Base-by-base conservation (phyloP, 2,888 invertebrate genomes). In the Andrena marginata region DNA sequence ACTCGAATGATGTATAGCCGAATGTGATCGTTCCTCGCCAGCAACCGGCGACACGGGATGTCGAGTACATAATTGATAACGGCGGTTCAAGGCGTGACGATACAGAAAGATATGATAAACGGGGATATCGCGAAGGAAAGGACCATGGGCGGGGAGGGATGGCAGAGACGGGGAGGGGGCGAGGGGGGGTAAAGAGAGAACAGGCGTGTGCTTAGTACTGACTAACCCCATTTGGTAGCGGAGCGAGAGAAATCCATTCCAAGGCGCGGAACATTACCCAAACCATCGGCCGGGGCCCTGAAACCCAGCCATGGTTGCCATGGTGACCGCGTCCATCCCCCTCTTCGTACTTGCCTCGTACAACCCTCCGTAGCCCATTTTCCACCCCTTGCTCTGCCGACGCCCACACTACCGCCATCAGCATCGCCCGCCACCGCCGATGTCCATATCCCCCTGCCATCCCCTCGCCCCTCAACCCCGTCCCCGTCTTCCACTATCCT, bases 251-350 rank as follows among this genome's bases (percentile, higher is more conserved):
- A 91, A 91, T 92, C 90, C 90, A 90, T 91, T 89, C 87, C 89
- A 91, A 91, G 91, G 90, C 89, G 89, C 90, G 90, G 86, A 91
- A 92, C 90, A 91, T 92, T 90, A 91, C 90, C 89, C 90, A 86
- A 91, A 90, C 90, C 89, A 88, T 89, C 88, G 85, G 87, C 81
- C 85, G 84, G 85, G 84, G 89, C 90, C 89, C 89, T 90, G 89
- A 91, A 91, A 90, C 91, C 91, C 92, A 92, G 92, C 92, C 91
- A 91, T 86, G 92, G 92, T 92, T 92, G 89, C 91, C 91, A 92
- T 92, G 91, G 91, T 89, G 91, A 89, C 91, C 89, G 92, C 92
- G 92, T 92, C 92, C 92, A 91, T 91, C 90, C 91, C 91, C 89
- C 88, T 85, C 85, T 70, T 77, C 83, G 63, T 73, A 70, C 78